Percentiles rank a stretch among this genome's conserved stretches.
phyloP scores from a whole-genome alignment of 2,888 invertebrate genomes.

The Conomelus anceps region DNA sequence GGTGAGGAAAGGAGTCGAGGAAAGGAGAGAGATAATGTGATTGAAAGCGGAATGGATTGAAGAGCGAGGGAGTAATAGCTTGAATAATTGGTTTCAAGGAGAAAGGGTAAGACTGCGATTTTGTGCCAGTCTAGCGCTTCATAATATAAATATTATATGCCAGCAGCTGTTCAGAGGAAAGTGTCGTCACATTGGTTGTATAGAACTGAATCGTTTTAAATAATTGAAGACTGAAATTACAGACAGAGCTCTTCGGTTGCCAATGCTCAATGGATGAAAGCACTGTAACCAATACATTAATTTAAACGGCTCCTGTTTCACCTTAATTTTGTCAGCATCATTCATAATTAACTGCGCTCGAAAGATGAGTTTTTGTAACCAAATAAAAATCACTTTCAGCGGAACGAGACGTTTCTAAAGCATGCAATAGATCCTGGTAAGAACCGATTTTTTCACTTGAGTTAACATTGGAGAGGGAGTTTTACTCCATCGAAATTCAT shows the following conservation, averaged over 20 bases:
- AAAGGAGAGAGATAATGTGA: not conserved
- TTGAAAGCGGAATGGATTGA: not conserved
- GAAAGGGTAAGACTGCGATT: not conserved
- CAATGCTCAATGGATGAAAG: not conserved
- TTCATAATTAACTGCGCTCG: not conserved
- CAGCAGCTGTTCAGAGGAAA: not conserved
- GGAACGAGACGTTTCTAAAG: not conserved
- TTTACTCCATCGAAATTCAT: too few species aligned
- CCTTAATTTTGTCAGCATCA: not conserved
- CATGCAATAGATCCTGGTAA: not conserved
- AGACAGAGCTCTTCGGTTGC: not conserved
- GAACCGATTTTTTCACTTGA: too few species aligned
- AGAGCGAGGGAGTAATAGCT: not conserved
- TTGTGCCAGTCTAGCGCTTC: not conserved
- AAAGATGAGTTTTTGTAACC: not conserved
- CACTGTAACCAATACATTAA: not conserved
- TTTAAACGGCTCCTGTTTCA: not conserved
- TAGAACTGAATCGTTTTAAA: not conserved
- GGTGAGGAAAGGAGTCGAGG: too few species aligned
- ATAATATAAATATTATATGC: not conserved
- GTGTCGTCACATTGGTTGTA: not conserved
- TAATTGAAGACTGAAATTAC: not conserved
- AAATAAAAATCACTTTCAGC: not conserved
- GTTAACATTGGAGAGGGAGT: too few species aligned
- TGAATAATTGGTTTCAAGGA: not conserved